Base-by-base conservation (phyloP, 2,113 vertebrate species). In the Chamaea fasciata region DNA sequence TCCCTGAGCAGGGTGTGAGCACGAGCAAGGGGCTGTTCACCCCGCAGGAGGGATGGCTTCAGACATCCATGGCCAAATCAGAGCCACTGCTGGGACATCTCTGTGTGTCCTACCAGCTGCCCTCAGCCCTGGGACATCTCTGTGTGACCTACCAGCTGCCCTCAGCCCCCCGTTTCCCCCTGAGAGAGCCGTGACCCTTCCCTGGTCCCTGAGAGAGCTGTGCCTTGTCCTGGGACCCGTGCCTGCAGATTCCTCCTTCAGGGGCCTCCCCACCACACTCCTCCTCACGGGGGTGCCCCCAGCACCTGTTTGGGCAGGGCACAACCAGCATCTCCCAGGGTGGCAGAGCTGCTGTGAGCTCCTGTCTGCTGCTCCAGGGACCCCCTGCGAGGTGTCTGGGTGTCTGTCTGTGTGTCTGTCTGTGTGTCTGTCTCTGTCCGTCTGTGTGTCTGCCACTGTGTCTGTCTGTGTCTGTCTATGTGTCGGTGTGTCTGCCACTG, bases 301-400 rank as follows among this genome's bases (percentile, higher is more conserved):
- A 20, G 44, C 9, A 7, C 35, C 44, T 8, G 31, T 3, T 15
- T 28, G 33, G 37, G 33, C 44, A 64, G 68, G 44, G 42, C 20
- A 21, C 2, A 13, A 8, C 5, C 67, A 33, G 6, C 57, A 55
- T 1, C 27, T 15, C 30, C 50, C 42, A 13, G 35, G 17, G 31
- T 10, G 4, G 26, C 83, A 44, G 86, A 75, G 56, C 37, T 53
- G 13, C 86, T 52, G 27, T 5, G 1, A 42, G 78, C 18, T 20
- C 46, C 73, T 23, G 4, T 2, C 62, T 15, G 31, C 55, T 28
- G 37, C 55, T 13, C 18, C 7, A 8, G 62, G 35, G 4, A 46
- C 1, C 3, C 47, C 0, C 41, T 30, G 22, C 0, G 0, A 55
- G n/a, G 30, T 44, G 27, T 50, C 37, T 76, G 67, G 30, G 6